Percentiles rank a stretch among this genome's conserved stretches.
Evolutionary conservation across 2,888 invertebrate genomes (phyloP).

Genomic region (Alloplasta piceator): DNA sequence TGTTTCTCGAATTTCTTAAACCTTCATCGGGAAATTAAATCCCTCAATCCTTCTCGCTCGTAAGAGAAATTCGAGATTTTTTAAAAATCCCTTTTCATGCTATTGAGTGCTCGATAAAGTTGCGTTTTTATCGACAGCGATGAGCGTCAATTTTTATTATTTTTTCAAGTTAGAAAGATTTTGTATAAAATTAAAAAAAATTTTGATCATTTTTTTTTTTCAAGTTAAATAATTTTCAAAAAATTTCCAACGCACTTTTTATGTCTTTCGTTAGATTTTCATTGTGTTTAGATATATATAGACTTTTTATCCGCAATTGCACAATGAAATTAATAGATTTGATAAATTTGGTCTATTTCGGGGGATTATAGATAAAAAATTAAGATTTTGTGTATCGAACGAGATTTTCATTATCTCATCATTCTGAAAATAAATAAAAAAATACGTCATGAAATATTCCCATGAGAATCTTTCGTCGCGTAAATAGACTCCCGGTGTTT

Average conservation of each 20-base stretch:
- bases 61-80: conserved; percentile 39
- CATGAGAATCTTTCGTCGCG: conserved; percentile 44
- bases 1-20: conserved; percentile 44
- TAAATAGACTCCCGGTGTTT: conserved; percentile 41
- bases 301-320: not conserved
- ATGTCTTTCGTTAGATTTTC: no score
- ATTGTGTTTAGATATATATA: no score
- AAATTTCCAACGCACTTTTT: no score
- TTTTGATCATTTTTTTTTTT: no score
- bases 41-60: conserved; percentile 15
- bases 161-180: not conserved
- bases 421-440: conserved; percentile 6
- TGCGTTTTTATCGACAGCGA: not conserved
- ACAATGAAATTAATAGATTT: not conserved
- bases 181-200: no score
- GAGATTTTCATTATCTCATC: not conserved
- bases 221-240: no score
- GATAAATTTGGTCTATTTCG: conserved; percentile 1
- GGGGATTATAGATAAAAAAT: not conserved
- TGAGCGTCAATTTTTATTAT: not conserved
- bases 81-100: not conserved
- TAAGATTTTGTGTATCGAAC: not conserved
- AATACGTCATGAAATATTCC: conserved; percentile 20
- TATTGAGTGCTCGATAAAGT: conserved; percentile 3
- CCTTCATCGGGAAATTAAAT: conserved; percentile 33